A percentile compares a stretch with the other conserved stretches of the same genome.
phyloP scores from a whole-genome alignment of 2,797 vertebrate species.

The Gambelia wislizenii region DNA sequence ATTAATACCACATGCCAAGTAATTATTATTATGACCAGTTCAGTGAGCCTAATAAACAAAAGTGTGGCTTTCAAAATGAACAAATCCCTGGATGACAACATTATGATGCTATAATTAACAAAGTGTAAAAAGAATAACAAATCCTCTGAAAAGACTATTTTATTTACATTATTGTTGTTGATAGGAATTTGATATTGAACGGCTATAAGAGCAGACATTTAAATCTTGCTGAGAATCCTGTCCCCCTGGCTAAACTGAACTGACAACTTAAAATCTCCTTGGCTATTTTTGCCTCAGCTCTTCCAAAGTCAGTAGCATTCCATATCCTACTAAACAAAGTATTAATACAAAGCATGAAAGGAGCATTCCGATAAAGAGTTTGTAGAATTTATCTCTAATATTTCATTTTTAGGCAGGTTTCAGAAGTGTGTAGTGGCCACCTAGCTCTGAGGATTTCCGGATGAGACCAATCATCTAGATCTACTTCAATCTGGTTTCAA shows the following conservation, averaged over 20 bases:
- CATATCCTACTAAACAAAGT: background rate
- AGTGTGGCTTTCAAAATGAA: background rate
- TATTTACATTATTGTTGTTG: no score
- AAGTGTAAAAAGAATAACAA: no score
- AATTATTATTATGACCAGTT: background rate
- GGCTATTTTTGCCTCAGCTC: background rate
- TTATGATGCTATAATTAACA: no score
- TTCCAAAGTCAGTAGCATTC: background rate
- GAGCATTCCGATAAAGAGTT: background rate
- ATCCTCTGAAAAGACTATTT: background rate
- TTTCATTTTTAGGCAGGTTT: background rate
- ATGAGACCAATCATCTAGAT: no score
- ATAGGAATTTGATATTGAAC: no score
- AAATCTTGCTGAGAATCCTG: background rate
- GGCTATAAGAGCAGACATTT: background rate
- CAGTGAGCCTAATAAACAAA: background rate
- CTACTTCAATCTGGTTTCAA: no score
- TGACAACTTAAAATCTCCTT: background rate
- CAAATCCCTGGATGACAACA: background rate
- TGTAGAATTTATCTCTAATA: background rate
- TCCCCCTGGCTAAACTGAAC: background rate
- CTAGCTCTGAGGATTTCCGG: no score
- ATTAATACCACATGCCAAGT: background rate
- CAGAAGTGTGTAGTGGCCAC: no score
- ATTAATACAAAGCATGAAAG: background rate